Evolutionary conservation across 2,797 vertebrate genomes (phyloP), one percentile per base, ranked within the genome.

Genomic region (Melanotaenia boesemani): DNA sequence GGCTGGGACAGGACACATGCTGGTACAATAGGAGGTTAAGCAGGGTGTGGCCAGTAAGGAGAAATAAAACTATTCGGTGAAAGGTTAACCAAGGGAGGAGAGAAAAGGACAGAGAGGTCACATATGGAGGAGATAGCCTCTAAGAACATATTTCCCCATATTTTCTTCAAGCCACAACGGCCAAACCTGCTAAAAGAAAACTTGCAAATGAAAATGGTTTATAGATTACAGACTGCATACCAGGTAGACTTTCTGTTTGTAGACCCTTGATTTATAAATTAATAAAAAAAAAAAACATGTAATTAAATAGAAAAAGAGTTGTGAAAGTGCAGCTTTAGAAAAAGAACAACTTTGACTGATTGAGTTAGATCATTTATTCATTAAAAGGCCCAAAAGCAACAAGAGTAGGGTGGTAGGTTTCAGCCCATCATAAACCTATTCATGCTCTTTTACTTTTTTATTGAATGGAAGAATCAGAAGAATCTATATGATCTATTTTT

Each of bases 121-220:
- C 78, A 12, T 22, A 59, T 39, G 41, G 63, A 75, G 0, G 0
- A 77, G n/a, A 56, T 69, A 30, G 26, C 3, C 63, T 58, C 6
- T 20, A 30, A 60, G 71, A 69, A 15, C 46, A 63, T 36, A 54
- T 50, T 59, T 28, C 9, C 15, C 11, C 55, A 48, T 18, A 67
- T 16, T 69, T 70, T 50, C 41, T 76, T 71, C 67, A 63, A 65
- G 62, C 20, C 71, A 59, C 55, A 55, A 15, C 58, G 50, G 16
- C 32, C 63, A 72, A 85, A 74, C 73, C 84, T 82, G 79, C 61
- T 83, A 74, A 71, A 77, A 79, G 69, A 22, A 80, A 80, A 74
- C 15, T 1, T 20, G 30, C 13, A 16, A 50, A 64, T 46, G 16
- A 67, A 52, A 1, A 10, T 48, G 34, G 36, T 65, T 70, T 34